phyloP scores from a whole-genome alignment of 2,113 vertebrate genomes.

The Anolis carolinensis region DNA sequence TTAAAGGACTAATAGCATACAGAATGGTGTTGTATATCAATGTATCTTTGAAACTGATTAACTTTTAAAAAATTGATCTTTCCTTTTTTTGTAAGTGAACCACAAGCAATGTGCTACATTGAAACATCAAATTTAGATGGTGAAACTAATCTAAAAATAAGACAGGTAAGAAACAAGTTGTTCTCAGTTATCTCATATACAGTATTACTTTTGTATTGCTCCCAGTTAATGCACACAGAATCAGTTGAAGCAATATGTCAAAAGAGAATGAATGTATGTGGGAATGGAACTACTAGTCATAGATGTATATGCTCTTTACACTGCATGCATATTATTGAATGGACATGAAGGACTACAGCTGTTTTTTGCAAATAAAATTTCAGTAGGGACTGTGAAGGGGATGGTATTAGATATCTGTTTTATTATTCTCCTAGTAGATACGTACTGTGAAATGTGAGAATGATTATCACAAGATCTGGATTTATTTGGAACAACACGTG shows the following conservation, averaged over 20 bases:
- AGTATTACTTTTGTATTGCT: neutral
- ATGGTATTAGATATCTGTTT: neutral
- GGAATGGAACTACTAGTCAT: neutral
- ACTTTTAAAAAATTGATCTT: constrained; percentile 22
- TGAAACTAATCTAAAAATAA: constrained; percentile 98
- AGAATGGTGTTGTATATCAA: neutral
- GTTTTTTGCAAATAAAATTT: neutral
- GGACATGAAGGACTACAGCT: neutral
- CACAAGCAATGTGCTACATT: constrained; percentile 99
- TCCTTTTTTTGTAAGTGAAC: constrained; percentile 85
- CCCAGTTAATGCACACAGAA: neutral
- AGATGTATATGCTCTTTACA: neutral
- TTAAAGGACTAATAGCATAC: neutral
- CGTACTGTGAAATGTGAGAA: no score
- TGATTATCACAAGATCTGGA: neutral
- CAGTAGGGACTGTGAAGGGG: no score
- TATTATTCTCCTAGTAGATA: neutral
- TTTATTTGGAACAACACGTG: neutral
- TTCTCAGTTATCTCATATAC: constrained; percentile 13
- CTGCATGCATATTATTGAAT: neutral
- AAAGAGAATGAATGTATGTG: neutral
- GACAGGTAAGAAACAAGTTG: constrained; percentile 83
- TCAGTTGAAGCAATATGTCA: neutral
- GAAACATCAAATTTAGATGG: constrained; percentile 98
- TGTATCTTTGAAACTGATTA: neutral